Conservation (phyloP, 2,113 vertebrate genomes). For the Coracopsis vasa region DNA sequence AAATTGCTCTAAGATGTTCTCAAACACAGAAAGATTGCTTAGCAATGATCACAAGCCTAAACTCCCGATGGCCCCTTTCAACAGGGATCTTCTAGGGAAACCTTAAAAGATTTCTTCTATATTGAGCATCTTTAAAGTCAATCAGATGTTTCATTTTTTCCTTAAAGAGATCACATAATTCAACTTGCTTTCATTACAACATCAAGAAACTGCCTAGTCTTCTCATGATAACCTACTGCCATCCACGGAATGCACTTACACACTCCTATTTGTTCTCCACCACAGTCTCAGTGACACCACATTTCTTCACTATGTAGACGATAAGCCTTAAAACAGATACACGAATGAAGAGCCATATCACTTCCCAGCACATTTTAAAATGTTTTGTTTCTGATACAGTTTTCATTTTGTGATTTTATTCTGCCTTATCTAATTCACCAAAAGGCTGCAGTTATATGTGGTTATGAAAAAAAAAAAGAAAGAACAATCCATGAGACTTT, state of each 20-base stretch:
- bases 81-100: background rate
- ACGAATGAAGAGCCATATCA: background rate
- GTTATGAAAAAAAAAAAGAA: background rate
- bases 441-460: background rate
- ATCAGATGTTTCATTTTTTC: background rate
- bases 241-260: background rate
- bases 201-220: background rate
- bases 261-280: background rate
- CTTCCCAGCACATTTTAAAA: background rate
- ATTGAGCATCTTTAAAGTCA: background rate
- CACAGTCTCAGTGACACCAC: background rate
- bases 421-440: background rate
- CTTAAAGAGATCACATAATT: background rate
- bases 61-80: background rate
- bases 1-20: background rate
- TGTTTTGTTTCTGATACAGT: background rate
- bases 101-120: background rate
- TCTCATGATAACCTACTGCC: background rate
- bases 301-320: background rate
- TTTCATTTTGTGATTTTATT: background rate
- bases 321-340: background rate
- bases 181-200: background rate
- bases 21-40: background rate
- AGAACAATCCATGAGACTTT: background rate
- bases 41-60: background rate